Evolutionary conservation across 2,888 invertebrate genomes (phyloP), one percentile per base, ranked within the genome.

Genomic region (Amphipyra berbera): DNA sequence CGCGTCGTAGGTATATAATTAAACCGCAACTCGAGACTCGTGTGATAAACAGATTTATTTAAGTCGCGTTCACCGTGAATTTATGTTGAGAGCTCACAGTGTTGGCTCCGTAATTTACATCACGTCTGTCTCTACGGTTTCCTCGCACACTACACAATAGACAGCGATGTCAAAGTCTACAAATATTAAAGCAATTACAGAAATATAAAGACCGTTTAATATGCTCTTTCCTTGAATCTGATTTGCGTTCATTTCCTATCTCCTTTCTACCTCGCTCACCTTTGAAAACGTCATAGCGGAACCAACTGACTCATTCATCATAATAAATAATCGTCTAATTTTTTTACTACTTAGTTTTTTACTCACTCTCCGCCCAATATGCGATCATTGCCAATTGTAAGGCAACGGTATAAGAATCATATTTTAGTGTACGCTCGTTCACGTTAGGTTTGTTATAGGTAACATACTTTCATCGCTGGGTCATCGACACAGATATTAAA

Each of bases 401-500:
- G 55, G 13, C 65, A 15, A 65, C 42, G 74, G 50, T 62, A 35
- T 86, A 88, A 81, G 82, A 80, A 60, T 77, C 71, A 87, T 80
- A 82, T 77, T 86, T 67, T 73, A 73, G 61, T 69, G 69, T 38
- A 56, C 56, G 53, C 49, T 35, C 21, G 45, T 41, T 45, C 65
- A 57, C 55, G 58, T 75, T 77, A 68, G 57, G 65, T 68, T 78
- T 60, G 73, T 63, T 65, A 74, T 59, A 66, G 73, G 52, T 74
- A 21, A 21, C 21, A 21, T 79, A 87, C 87, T 89, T 87, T 88
- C 86, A 81, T 86, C 82, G 73, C 72, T 79, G 70, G 88, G 87
- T 86, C 88, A 87, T 82, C 82, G 88, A 84, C 89, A 85, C 80
- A 85, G 82, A 82, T 85, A 79, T 81, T 78, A 73, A 78, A 79